phyloP scores from a whole-genome alignment of 2,113 vertebrate species.

The Hydropotes inermis region DNA sequence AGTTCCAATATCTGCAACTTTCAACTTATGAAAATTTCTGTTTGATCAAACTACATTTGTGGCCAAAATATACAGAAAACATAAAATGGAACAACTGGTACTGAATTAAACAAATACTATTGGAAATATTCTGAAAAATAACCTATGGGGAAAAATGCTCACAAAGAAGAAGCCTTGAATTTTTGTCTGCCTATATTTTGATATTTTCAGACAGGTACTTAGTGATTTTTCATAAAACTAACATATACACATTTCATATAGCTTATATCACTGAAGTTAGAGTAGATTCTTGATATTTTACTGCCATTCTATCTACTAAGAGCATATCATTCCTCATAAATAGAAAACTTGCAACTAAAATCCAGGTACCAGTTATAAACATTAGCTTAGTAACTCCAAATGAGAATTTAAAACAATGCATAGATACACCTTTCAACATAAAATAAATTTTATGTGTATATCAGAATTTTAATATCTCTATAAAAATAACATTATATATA shows the following conservation, averaged over 20 bases:
- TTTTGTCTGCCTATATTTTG: neutral
- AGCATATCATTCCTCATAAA: neutral
- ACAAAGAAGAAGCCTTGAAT: neutral
- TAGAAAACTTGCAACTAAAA: neutral
- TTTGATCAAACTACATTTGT: neutral
- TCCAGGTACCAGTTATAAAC: neutral
- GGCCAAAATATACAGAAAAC: neutral
- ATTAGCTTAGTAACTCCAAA: neutral
- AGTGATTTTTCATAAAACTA: neutral
- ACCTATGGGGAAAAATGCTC: neutral
- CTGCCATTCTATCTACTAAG: neutral
- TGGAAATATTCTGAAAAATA: neutral
- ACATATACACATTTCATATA: neutral
- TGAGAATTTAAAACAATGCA: neutral
- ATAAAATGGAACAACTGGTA: neutral
- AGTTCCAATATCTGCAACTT: neutral
- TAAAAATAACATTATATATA: neutral
- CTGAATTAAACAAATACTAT: neutral
- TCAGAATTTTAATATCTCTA: neutral
- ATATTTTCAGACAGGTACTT: neutral
- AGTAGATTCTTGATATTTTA: neutral
- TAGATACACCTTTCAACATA: neutral
- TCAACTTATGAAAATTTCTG: slow-evolving; percentile 27
- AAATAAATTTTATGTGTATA: neutral
- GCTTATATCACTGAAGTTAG: neutral